Evolutionary conservation across 2,113 vertebrate species (phyloP).

Genomic region (Smithornis capensis): DNA sequence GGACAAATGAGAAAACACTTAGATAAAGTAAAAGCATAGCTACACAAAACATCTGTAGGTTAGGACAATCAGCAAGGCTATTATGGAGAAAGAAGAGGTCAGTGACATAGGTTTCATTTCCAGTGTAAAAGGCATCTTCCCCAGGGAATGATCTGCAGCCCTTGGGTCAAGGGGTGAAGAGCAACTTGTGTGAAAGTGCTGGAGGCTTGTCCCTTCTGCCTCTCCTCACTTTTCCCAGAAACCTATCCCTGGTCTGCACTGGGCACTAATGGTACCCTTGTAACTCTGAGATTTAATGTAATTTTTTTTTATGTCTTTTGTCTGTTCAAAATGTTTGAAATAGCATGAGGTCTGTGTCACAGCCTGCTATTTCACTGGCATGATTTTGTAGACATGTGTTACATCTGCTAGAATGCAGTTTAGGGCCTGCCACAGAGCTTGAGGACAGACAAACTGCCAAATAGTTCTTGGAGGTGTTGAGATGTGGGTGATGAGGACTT

Average conservation of each 20-base stretch:
- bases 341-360: not conserved
- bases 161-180: not conserved
- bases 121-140: not conserved
- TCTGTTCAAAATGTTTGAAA: not conserved
- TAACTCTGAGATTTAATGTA: not conserved
- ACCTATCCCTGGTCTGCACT: rapidly evolving
- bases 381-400: not conserved
- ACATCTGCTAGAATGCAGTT: rapidly evolving
- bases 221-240: not conserved
- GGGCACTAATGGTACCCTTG: not conserved
- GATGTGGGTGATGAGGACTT: not conserved
- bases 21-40: not conserved
- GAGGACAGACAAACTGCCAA: not conserved
- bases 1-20: not conserved
- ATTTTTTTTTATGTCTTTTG: not conserved
- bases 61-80: not conserved
- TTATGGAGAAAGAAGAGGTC: not conserved
- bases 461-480: not conserved
- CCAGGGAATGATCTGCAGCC: not conserved
- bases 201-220: not conserved
- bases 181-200: not conserved
- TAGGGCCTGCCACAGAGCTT: not conserved
- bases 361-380: not conserved
- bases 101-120: not conserved
- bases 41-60: not conserved